Evolutionary conservation across 2,797 vertebrate genomes (phyloP), one percentile per base, ranked within the genome.

Genomic region (Molossus alvarezi): DNA sequence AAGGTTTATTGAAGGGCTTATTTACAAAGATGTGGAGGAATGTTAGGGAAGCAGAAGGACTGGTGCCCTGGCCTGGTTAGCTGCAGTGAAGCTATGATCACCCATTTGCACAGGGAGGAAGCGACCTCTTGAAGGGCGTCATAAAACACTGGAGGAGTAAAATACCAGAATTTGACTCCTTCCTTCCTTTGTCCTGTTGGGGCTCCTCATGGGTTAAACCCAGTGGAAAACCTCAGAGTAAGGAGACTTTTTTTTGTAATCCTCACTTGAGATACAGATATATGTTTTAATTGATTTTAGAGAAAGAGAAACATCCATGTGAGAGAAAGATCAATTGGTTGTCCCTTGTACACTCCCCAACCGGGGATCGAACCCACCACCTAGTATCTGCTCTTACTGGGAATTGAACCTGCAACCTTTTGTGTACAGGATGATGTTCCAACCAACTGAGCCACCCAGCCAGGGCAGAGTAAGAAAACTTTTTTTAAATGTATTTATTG

Each of bases 21-120:
- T 95, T 90, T 91, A 88, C 27, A 91, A 27, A 88, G 72, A 17
- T 67, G 58, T 77, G 73, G 83, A 45, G 51, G 12, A 60, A 69
- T 88, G 25, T 92, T 96, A 83, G 51, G 71, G 69, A 92, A 71
- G 64, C 18, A 60, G n/a, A 41, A 29, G 55, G 15, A 12, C 57
- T 88, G 76, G 23, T 69, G 29, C 21, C 37, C 72, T 65, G 64
- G 21, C 62, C 67, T 37, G 37, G 60, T 91, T 94, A 88, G 55
- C 77, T 55, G 45, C 15, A 45, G 48, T 60, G n/a, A 69, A 69
- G 83, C 73, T 86, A 0, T 85, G 85, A 73, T 33, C 57, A 79
- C 25, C 41, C 12, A n/a, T 18, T 77, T 65, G 57, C 72, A 91
- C 55, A 91, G 69, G 21, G 41, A 88, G 83, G 57, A 87, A 53